These are phyloP conservation scores for Podiceps cristatus DNA, from an alignment of 2,113 vertebrate species.

Conservation along the genomic window DNA sequence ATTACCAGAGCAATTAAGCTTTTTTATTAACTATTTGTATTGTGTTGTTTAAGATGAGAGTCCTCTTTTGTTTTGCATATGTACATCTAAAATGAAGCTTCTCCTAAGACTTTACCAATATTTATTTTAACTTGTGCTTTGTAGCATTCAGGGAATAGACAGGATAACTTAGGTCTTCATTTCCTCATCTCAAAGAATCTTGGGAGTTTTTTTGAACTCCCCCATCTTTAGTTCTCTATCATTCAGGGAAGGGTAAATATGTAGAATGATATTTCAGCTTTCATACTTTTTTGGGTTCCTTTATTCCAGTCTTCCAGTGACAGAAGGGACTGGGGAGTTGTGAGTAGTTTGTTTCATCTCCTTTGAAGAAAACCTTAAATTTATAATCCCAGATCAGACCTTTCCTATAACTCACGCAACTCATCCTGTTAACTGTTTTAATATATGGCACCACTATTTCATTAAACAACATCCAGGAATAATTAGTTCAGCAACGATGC, in stretches of 20 bases:
- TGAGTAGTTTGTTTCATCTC: slow-evolving; percentile 79
- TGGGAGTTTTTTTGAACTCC: slow-evolving; percentile 17
- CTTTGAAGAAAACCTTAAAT: slow-evolving; percentile 81
- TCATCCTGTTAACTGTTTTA: slow-evolving; percentile 81
- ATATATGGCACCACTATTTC: slow-evolving; percentile 82
- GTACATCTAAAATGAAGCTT: not conserved
- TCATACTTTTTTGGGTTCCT: slow-evolving; percentile 37
- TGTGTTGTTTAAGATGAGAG: not conserved
- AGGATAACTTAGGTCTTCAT: slow-evolving; percentile 24
- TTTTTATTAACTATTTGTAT: not conserved
- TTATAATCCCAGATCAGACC: slow-evolving; percentile 81
- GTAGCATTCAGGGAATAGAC: not conserved
- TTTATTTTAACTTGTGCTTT: not conserved
- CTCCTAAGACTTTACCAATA: not conserved
- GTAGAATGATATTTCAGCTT: slow-evolving; percentile 65
- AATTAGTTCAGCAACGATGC: slow-evolving; percentile 85
- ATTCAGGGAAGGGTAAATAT: slow-evolving; percentile 41
- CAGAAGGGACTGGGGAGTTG: slow-evolving; percentile 75
- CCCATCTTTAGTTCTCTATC: slow-evolving; percentile 35
- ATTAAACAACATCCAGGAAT: slow-evolving; percentile 87
- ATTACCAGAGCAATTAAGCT: too few relatives aligned
- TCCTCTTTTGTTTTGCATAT: not conserved
- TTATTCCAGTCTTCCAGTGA: slow-evolving; percentile 73
- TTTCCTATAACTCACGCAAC: slow-evolving; percentile 80
- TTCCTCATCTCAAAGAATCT: slow-evolving; percentile 28